Percentiles rank a stretch among this genome's conserved stretches.
Evolutionary conservation across 1,140 invertebrate genomes (phyloP).

Genomic region (Drosophila kanapiae): DNA sequence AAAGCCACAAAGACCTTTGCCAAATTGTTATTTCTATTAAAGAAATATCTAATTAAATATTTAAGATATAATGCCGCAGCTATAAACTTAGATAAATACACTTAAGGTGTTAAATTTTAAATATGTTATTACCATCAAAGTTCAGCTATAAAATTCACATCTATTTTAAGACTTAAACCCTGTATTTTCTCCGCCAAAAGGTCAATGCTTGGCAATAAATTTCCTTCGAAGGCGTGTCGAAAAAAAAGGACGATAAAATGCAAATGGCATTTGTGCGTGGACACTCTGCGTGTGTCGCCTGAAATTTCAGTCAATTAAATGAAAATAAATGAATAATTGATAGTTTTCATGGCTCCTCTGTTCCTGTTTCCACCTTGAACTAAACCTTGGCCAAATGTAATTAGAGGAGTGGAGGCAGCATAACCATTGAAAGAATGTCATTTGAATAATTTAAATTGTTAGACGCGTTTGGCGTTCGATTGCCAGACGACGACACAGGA

Average conservation of each 20-base stretch:
- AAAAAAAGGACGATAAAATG: conserved; percentile 29
- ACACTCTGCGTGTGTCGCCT: conserved; percentile 29
- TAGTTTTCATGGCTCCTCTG: conserved; percentile 46
- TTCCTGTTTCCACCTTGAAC: conserved; percentile 21
- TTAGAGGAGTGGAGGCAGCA: conserved; percentile 9
- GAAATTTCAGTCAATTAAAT: conserved; percentile 73
- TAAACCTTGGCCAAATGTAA: conserved; percentile 37
- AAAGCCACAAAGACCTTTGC: no score
- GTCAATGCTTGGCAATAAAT: conserved; percentile 47
- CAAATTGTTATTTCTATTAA: no score
- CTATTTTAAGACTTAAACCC: neutral
- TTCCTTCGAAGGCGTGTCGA: conserved; percentile 29
- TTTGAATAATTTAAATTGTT: conserved; percentile 76
- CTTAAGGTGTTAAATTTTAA: neutral
- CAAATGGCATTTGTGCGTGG: conserved; percentile 79
- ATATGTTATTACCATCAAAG: neutral
- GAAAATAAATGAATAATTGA: conserved; percentile 77
- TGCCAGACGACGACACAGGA: conserved; percentile 11
- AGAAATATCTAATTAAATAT: neutral
- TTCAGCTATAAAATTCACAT: neutral
- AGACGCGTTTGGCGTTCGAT: conserved; percentile 40
- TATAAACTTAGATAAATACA: neutral
- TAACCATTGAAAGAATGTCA: conserved; percentile 55
- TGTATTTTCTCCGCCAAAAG: conserved; percentile 2
- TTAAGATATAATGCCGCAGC: no score